Base-by-base conservation (phyloP, 2,797 vertebrate species). In the Percopsis omiscomaycus region DNA sequence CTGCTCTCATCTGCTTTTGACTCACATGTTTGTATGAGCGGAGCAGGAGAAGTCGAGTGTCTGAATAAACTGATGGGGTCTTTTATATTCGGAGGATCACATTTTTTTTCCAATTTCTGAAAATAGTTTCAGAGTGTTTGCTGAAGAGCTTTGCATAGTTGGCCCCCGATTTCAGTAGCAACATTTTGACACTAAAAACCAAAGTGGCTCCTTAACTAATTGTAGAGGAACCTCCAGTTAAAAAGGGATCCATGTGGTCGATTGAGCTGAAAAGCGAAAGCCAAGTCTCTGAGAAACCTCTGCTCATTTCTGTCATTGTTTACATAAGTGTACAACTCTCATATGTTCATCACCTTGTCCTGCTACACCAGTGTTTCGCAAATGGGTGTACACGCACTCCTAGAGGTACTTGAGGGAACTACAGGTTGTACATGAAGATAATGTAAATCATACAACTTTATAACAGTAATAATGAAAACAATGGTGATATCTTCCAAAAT, bases 61-160 rank as follows among this genome's bases (percentile, higher is more conserved):
- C 81, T 90, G 88, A 91, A 91, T 92, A 90, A 90, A 89, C 84
- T 81, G 83, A 88, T 87, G 81, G 75, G 76, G 55, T 76, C 84
- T 85, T 88, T 89, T 88, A 84, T 88, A 84, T 84, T 88, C 73
- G 0, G 73, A 87, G 86, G 82, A 73, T 72, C 73, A 72, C 75
- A 14, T 16, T 71, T 71, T 73, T 69, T 67, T 73, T 60, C 32
- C 69, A 61, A 69, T 73, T 69, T 71, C 55, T 84, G 69, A 84
- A 79, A 79, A 79, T 85, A 75, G 82, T 86, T 83, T 71, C 65
- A 13, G 45, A 55, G 75, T 79, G 70, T 80, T 74, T 80, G 54
- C 68, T 77, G 67, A 84, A 83, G 75, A 83, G 84, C 78, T 52
- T 62, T 9, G 55, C 67, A 63, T 64, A 78, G 73, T 85, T 79